Evolutionary conservation across 64 coral and sea anemone species (phyloP).

Genomic region (Trachythela sp.): DNA sequence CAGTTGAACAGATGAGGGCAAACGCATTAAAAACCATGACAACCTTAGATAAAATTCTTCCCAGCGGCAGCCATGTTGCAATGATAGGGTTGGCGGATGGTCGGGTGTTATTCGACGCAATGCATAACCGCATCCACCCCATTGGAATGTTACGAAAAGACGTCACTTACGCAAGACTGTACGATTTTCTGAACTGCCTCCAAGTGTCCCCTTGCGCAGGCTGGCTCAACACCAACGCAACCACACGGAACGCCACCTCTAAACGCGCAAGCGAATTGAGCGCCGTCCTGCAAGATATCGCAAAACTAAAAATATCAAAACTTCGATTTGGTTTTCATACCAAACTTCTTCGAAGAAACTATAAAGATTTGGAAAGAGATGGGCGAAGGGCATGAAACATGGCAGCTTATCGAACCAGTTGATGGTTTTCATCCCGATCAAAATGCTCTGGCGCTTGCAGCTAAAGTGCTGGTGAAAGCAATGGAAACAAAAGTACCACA

Average conservation of each 20-base stretch:
- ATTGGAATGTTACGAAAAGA: conserved; percentile 76
- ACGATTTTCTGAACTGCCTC: conserved; percentile 92
- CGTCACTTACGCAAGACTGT: conserved; percentile 78
- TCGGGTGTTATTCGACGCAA: conserved; percentile 59
- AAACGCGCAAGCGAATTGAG: conserved; percentile 61
- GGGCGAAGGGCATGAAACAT: conserved; percentile 51
- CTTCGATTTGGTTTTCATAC: conserved; percentile 76
- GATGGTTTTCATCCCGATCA: conserved; percentile 91
- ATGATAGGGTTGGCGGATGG: conserved; percentile 79
- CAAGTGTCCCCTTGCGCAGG: conserved; percentile 83
- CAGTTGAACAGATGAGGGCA: conserved; percentile 71
- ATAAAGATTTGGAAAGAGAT: conserved; percentile 74
- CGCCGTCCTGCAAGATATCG: conserved; percentile 71
- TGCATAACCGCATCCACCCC: conserved; percentile 85
- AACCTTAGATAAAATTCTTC: conserved; percentile 53
- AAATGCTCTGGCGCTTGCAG: conserved; percentile 51
- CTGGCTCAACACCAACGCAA: conserved; percentile 88
- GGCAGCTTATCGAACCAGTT: conserved; percentile 76
- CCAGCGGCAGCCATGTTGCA: conserved; percentile 82
- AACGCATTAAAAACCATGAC: conserved; percentile 76
- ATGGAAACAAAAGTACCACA: conserved; percentile 69
- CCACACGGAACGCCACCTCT: conserved; percentile 66
- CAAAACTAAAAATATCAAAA: conserved; percentile 54
- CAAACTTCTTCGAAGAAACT: conserved; percentile 55
- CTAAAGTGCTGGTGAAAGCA: conserved; percentile 48